Percentiles rank a stretch among this genome's conserved stretches.
Evolutionary conservation across 2,797 vertebrate genomes (phyloP).

Genomic region (Australoheros facetus): DNA sequence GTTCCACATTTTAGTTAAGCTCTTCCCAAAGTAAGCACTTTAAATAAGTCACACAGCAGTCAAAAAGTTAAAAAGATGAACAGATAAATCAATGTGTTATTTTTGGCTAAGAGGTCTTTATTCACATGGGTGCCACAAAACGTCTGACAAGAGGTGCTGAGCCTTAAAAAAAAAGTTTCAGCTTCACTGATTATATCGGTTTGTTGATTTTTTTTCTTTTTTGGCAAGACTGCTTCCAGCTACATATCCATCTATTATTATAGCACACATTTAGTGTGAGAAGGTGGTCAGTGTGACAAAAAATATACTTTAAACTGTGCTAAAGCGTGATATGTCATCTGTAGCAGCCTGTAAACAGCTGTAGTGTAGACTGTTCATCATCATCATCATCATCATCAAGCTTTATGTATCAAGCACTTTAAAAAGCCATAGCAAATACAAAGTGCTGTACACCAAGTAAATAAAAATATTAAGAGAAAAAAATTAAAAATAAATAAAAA

Average conservation of each 20-base stretch:
- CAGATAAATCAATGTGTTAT: background rate
- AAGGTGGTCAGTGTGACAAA: background rate
- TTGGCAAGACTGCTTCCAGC: background rate
- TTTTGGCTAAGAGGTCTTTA: background rate
- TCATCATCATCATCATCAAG: too few species aligned
- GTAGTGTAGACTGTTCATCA: rapidly evolving
- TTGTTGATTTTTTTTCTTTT: rapidly evolving
- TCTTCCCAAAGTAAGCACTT: background rate
- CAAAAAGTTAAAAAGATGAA: background rate
- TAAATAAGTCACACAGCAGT: background rate
- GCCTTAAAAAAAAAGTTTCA: too few species aligned
- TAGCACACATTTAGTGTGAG: background rate
- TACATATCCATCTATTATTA: background rate
- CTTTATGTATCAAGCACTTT: too few species aligned
- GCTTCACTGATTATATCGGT: background rate
- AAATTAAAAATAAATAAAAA: too few species aligned
- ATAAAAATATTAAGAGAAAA: too few species aligned
- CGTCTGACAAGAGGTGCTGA: too few species aligned
- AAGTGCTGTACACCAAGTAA: too few species aligned
- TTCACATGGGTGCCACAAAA: rapidly evolving
- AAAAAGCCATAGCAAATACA: too few species aligned
- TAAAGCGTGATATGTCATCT: background rate
- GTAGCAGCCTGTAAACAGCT: background rate
- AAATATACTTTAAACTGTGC: background rate
- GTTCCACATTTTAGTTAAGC: background rate